Evolutionary conservation across 2,113 vertebrate species (phyloP), one percentile per base, ranked within the genome.

Genomic region (Corydoras sp.): DNA sequence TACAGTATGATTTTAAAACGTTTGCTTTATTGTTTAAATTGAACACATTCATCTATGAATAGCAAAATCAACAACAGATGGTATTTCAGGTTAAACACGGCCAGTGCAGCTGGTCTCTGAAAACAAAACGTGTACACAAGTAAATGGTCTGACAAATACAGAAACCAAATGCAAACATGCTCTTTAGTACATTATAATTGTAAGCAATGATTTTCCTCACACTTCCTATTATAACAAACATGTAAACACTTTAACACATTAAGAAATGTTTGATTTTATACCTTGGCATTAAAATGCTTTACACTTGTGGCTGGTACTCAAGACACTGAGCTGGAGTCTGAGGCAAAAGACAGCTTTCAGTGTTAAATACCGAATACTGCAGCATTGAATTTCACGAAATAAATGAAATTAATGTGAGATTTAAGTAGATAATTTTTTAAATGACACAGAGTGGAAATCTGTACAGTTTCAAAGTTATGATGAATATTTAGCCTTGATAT

Each of bases 11-110:
- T 58, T 24, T 24, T 76, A 72, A 78, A 78, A 75, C 43, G 59
- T 49, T 5, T 9, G 50, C 51, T 78, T 78, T 75, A 72, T 78
- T 74, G 10, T 75, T 53, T 75, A 30, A 69, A 10, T 18, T 70
- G 56, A 70, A 60, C 50, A 75, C 64, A 65, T 55, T 71, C 53
- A 74, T 71, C 61, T 32, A 70, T 13, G 43, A 54, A 50, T 62
- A 11, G n/a, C 53, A 10, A 68, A 53, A 11, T 65, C 11, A 6
- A 66, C 50, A 49, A 11, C 12, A 67, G 58, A 35, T 49, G 30
- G 60, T 70, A 76, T 56, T 71, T 59, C 53, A 3, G n/a, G 58
- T 48, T 68, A 49, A 18, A 64, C 50, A 56, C 62, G 18, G 59
- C 62, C 14, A 49, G 58, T 62, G 15, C 68, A 9, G 11, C 43